These are phyloP conservation scores for Autographa gamma DNA, from an alignment of 2,888 invertebrate genomes.

Conservation along the genomic window DNA sequence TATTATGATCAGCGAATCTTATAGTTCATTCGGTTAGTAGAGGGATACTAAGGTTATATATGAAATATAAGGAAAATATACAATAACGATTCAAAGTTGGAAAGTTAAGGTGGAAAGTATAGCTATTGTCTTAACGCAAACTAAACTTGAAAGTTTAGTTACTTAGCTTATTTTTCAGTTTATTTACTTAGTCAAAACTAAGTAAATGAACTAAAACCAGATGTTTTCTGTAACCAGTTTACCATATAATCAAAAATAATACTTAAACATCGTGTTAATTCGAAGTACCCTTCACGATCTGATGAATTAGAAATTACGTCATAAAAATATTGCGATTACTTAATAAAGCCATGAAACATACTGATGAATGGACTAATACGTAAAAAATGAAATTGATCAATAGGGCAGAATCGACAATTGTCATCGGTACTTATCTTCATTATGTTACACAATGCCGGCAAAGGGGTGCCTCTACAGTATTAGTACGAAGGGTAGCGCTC, in stretches of 20 bases:
- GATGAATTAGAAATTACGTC: neutral
- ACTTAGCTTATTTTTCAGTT: no score
- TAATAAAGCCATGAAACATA: neutral
- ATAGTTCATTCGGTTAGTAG: constrained; percentile 60
- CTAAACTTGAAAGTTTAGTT: neutral
- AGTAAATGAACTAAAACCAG: neutral
- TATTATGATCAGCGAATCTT: constrained; percentile 82
- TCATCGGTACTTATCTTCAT: constrained; percentile 53
- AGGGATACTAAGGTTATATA: constrained; percentile 14
- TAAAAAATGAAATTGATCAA: constrained; percentile 46
- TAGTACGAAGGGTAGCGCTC: constrained; percentile 29
- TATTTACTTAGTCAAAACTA: no score
- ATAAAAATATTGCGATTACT: neutral
- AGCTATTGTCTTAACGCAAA: neutral
- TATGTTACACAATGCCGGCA: constrained; percentile 35
- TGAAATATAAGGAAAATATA: neutral
- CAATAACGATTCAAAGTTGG: neutral
- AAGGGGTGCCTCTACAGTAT: constrained; percentile 35
- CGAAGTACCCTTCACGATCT: neutral
- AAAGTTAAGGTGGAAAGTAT: neutral
- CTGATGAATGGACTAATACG: constrained; percentile 27
- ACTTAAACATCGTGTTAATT: neutral
- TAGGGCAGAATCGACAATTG: constrained; percentile 49
- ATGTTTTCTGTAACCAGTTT: neutral
- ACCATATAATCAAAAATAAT: neutral